Percentiles rank a stretch among this genome's conserved stretches.
These are phyloP conservation scores for Drosophila mayri DNA, from an alignment of 1,140 invertebrate species.

Conservation along the genomic window DNA sequence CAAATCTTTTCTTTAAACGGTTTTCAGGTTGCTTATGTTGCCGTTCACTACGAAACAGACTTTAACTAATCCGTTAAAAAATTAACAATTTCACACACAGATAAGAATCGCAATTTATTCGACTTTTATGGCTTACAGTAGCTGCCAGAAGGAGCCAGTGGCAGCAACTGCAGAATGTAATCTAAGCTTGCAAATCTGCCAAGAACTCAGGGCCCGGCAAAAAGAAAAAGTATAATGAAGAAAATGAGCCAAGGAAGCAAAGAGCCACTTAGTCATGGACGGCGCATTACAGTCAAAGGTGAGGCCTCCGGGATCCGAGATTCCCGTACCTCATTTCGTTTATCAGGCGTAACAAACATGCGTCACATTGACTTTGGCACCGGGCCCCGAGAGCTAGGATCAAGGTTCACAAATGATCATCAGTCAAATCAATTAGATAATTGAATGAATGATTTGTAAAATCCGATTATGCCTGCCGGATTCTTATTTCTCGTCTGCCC, in stretches of 20 bases:
- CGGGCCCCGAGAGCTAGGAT: conserved; percentile 47
- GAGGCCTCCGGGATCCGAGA: conserved; percentile 33
- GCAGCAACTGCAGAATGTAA: conserved; percentile 32
- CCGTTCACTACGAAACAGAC: background rate
- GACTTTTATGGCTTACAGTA: conserved; percentile 54
- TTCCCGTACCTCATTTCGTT: conserved; percentile 48
- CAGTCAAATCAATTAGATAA: conserved; percentile 82
- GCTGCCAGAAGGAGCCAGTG: conserved; percentile 10
- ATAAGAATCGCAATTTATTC: conserved; percentile 57
- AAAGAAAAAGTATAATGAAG: conserved; percentile 4
- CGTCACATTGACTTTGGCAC: conserved; percentile 69
- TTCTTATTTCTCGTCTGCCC: conserved; percentile 18
- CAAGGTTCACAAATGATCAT: conserved; percentile 79
- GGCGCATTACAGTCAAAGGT: conserved; percentile 63
- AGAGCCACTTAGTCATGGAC: conserved; percentile 69
- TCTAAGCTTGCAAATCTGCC: conserved; percentile 50
- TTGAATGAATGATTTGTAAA: conserved; percentile 82
- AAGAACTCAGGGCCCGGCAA: conserved; percentile 22
- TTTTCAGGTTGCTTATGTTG: background rate
- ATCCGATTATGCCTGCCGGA: conserved; percentile 70
- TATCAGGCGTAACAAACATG: conserved; percentile 80
- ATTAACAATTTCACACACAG: conserved; percentile 61
- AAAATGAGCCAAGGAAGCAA: conserved; percentile 31
- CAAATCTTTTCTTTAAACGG: background rate
- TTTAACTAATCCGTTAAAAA: conserved; percentile 39